A percentile compares a stretch with the other conserved stretches of the same genome.
These are phyloP conservation scores for Nicator chloris DNA, from an alignment of 2,113 vertebrate genomes.

Conservation along the genomic window DNA sequence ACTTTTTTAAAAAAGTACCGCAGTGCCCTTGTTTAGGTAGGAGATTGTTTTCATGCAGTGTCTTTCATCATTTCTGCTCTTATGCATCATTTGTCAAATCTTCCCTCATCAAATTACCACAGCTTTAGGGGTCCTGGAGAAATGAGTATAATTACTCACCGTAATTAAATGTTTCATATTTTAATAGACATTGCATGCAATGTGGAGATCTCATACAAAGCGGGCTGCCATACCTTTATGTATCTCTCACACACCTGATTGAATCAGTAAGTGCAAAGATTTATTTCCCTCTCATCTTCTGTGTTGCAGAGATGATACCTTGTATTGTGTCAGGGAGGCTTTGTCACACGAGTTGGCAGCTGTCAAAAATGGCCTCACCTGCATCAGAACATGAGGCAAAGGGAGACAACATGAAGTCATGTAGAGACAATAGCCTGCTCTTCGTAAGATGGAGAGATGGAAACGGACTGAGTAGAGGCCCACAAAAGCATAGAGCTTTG, in stretches of 20 bases:
- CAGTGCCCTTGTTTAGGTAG: neutral
- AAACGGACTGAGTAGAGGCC: neutral
- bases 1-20: neutral
- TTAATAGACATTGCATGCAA: neutral
- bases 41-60: neutral
- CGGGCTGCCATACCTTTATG: neutral
- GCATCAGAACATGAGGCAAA: neutral
- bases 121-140: neutral
- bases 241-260: neutral
- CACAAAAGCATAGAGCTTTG: neutral
- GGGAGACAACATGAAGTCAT: neutral
- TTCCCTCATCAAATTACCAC: constrained; percentile 15
- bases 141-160: neutral
- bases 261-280: neutral
- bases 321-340: neutral
- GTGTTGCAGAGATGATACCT: neutral
- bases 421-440: neutral
- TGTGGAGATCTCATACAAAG: neutral
- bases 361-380: neutral
- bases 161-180: constrained; percentile 52
- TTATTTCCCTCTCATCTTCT: neutral
- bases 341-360: neutral
- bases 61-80: neutral
- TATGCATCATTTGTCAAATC: neutral
- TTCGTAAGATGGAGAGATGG: neutral